Evolutionary conservation across 2,888 invertebrate genomes (phyloP).

Genomic region (Frankliniella intonsa): DNA sequence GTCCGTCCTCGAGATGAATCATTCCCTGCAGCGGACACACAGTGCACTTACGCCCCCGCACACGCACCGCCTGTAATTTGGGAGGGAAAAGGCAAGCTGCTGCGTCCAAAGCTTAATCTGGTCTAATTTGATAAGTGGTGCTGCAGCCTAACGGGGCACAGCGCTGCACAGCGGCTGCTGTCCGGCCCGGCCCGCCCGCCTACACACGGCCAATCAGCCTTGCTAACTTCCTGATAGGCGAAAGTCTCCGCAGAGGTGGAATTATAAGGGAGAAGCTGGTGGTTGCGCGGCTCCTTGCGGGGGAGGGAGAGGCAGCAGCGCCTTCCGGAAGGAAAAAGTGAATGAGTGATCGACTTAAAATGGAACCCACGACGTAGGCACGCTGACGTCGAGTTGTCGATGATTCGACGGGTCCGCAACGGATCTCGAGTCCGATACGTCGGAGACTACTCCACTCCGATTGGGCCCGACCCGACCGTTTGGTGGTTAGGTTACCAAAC

Average conservation of each 20-base stretch:
- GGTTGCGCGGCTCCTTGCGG: no score
- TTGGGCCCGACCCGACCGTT: neutral
- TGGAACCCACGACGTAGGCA: no score
- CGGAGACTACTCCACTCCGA: no score
- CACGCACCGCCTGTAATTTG: conserved; percentile 1
- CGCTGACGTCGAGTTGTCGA: no score
- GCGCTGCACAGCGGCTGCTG: neutral
- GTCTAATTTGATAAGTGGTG: conserved; percentile 6
- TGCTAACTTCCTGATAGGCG: neutral
- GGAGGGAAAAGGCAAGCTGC: neutral
- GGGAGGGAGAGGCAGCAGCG: no score
- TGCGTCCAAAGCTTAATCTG: neutral
- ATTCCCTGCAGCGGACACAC: neutral
- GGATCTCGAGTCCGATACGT: no score
- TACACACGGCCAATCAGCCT: neutral
- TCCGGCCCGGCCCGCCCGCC: neutral
- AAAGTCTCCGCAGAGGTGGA: neutral
- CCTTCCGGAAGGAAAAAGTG: no score
- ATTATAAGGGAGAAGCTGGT: no score
- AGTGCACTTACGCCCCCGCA: neutral
- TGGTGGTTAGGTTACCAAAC: conserved; percentile 6
- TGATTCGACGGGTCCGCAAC: no score
- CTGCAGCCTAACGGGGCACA: neutral
- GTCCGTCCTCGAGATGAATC: neutral
- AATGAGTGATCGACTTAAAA: no score